Evolutionary conservation across 2,797 vertebrate species (phyloP).

Genomic region (Mus minutoides): DNA sequence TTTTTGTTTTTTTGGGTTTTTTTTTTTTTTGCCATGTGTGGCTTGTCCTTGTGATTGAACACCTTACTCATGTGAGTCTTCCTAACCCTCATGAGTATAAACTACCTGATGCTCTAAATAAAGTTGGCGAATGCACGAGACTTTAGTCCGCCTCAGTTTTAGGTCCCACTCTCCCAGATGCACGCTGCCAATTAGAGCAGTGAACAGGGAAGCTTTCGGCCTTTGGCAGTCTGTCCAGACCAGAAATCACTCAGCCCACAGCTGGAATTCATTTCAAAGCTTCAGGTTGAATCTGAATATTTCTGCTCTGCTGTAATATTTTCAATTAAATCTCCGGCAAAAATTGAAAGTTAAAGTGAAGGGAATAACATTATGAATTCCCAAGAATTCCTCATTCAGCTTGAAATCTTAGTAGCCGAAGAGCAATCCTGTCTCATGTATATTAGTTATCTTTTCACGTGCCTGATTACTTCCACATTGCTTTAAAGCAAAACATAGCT

Average conservation of each 20-base stretch:
- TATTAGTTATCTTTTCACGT: background rate
- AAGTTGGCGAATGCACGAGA: too few species aligned
- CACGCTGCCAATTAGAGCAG: background rate
- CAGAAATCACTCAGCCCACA: background rate
- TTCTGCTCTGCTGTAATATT: background rate
- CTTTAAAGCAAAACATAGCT: conserved; percentile 20
- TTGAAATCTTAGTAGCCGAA: conserved; percentile 18
- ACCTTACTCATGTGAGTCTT: background rate
- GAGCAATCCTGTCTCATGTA: background rate
- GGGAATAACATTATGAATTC: background rate
- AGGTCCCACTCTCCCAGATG: background rate
- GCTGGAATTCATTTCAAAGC: background rate
- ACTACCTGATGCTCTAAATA: background rate
- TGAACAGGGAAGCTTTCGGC: background rate
- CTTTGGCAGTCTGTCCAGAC: conserved; percentile 5
- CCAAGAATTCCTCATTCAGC: background rate
- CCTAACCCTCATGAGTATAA: too few species aligned
- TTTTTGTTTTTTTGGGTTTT: too few species aligned
- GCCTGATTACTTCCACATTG: background rate
- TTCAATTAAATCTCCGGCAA: background rate
- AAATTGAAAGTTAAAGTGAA: conserved; percentile 5
- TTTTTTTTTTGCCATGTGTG: background rate
- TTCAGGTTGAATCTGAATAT: background rate
- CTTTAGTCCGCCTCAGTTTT: background rate
- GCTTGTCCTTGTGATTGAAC: background rate